Conservation (phyloP, 2,888 invertebrate genomes). For the Callosobruchus maculatus region DNA sequence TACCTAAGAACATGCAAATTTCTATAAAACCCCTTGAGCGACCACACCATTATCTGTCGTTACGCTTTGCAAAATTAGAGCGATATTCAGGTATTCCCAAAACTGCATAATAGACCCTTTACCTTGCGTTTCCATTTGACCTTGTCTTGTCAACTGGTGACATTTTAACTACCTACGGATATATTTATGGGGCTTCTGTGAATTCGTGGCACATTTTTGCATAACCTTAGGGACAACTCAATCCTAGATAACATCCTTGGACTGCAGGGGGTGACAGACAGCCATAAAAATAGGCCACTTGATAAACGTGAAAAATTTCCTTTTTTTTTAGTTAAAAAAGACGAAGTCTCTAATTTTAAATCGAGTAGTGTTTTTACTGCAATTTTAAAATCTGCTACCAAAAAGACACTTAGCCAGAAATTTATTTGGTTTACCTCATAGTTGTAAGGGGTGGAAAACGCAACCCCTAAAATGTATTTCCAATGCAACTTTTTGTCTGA, state of each 20-base stretch:
- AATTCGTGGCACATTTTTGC: neutral
- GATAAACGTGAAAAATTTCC: neutral
- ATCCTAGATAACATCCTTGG: neutral
- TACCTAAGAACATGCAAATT: neutral
- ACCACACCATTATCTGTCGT: neutral
- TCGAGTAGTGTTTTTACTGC: too few relatives aligned
- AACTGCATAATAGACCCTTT: neutral
- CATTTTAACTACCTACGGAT: neutral
- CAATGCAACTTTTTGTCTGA: too few relatives aligned
- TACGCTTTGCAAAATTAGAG: neutral
- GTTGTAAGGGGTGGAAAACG: too few relatives aligned
- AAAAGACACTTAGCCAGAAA: too few relatives aligned
- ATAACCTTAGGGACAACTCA: neutral
- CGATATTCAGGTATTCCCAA: neutral
- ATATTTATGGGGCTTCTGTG: neutral
- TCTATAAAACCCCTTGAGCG: neutral
- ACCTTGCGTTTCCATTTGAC: neutral
- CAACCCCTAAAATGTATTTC: too few relatives aligned
- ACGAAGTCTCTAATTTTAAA: too few relatives aligned
- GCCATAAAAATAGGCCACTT: too few relatives aligned
- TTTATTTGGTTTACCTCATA: too few relatives aligned
- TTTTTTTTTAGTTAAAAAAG: too few relatives aligned
- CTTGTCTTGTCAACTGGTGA: neutral
- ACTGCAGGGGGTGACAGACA: neutral
- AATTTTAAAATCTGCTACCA: too few relatives aligned